Evolutionary conservation across 2,113 vertebrate genomes (phyloP).

Genomic region (Ageneiosus marmoratus): DNA sequence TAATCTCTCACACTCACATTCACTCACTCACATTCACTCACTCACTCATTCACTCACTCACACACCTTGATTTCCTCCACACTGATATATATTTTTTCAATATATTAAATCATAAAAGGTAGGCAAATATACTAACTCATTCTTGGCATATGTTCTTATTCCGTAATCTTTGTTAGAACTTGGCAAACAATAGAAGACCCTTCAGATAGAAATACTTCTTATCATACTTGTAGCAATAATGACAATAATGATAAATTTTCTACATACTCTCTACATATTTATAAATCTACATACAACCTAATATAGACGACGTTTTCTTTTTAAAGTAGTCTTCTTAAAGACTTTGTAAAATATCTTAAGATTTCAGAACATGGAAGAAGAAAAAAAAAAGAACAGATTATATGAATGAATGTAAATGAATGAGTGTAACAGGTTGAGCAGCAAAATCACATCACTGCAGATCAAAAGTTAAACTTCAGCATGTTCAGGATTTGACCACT

Average conservation of each 20-base stretch:
- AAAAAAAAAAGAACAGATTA: constrained; percentile 15
- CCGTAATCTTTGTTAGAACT: constrained; percentile 26
- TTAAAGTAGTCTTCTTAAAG: constrained; percentile 51
- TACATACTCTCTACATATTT: constrained; percentile 49
- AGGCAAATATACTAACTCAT: constrained; percentile 29
- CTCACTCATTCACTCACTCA: constrained; percentile 6
- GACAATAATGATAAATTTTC: constrained; percentile 50
- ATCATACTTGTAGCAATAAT: constrained; percentile 41
- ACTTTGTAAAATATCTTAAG: constrained; percentile 47
- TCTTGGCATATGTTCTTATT: constrained; percentile 34
- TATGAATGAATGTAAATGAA: constrained; percentile 15
- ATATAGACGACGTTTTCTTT: constrained; percentile 34
- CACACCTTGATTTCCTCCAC: constrained; percentile 20
- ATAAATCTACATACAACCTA: constrained; percentile 48
- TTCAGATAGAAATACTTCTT: constrained; percentile 45
- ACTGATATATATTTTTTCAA: constrained; percentile 23
- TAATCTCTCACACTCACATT: constrained; percentile 20
- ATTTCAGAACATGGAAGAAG: constrained; percentile 20
- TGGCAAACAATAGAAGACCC: constrained; percentile 28
- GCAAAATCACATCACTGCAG: constrained; percentile 15
- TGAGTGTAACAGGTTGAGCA: constrained; percentile 1
- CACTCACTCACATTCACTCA: constrained; percentile 17
- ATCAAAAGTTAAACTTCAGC: neutral
- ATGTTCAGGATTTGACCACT: too few relatives aligned
- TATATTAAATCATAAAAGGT: constrained; percentile 42